These are phyloP conservation scores for Penaeus vannamei DNA, from an alignment of 1,140 invertebrate genomes.

Conservation along the genomic window DNA sequence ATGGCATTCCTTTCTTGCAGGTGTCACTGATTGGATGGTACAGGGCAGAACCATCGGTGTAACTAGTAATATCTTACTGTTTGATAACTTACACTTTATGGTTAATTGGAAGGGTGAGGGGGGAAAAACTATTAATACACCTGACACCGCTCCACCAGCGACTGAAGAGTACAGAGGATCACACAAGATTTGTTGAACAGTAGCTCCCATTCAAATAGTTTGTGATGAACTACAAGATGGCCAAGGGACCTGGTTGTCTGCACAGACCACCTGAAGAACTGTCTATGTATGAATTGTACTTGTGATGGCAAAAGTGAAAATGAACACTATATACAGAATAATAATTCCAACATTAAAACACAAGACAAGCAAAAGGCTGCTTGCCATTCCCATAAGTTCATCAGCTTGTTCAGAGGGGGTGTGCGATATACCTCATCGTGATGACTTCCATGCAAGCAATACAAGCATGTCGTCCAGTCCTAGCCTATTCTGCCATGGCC, in stretches of 20 bases:
- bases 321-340: slow-evolving; percentile 54
- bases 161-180: slow-evolving; percentile 43
- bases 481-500: slow-evolving; percentile 42
- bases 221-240: slow-evolving; percentile 47
- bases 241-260: slow-evolving; percentile 40
- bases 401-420: slow-evolving; percentile 42
- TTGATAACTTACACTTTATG: slow-evolving; percentile 41
- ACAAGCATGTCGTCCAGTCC: slow-evolving; percentile 47
- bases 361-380: slow-evolving; percentile 45
- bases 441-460: slow-evolving; percentile 22
- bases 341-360: slow-evolving; percentile 49
- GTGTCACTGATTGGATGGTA: no score
- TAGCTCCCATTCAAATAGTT: slow-evolving; percentile 32
- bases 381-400: slow-evolving; percentile 45
- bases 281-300: slow-evolving; percentile 50
- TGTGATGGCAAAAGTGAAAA: slow-evolving; percentile 54
- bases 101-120: slow-evolving; percentile 42
- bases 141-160: slow-evolving; percentile 48
- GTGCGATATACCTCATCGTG: slow-evolving; percentile 35
- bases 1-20: no score
- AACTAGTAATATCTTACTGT: slow-evolving; percentile 26
- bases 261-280: slow-evolving; percentile 39
- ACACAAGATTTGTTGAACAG: slow-evolving; percentile 44
- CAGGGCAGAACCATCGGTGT: no score
- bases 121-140: slow-evolving; percentile 41